Base-by-base conservation (phyloP, 53 echinoderm and acorn worm genomes). In the Temnopleurus reevesii region DNA sequence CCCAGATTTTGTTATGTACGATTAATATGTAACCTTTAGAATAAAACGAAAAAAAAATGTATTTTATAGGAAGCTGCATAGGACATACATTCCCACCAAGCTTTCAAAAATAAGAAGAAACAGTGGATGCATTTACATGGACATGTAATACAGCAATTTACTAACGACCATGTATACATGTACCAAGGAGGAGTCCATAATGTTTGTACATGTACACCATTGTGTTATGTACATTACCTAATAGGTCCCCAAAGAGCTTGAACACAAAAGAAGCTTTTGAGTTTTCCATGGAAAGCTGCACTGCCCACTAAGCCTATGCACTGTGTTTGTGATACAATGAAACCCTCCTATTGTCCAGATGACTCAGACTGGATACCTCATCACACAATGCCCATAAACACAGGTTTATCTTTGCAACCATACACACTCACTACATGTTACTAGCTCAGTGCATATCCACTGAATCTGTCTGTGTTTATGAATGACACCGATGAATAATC, bases 241-340 rank as follows among this genome's bases (percentile, higher is more conserved):
- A 71, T 38, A 38, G 41, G 36, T 71, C 71, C 41, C 71, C 8
- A 31, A 4, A 8, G 23, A 38, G 38, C n/a, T 38, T n/a, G 15
- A 63, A 71, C 71, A 71, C 30, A 41, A 71, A 38, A 41, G 71
- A 41, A 21, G 36, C 33, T 33, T 31, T 63, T 41, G 19, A 41
- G 41, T 65, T 33, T 65, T 65, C 36, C 35, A 35, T 65, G 29
- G 35, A 65, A 17, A n/a, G 65, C 4, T 12, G 18, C 35, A 65
- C 2, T n/a, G 15, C 71, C 26, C 56, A 56, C 56, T 56, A 18
- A 38, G 71, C 71, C 41, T 71, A 21, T n/a, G n/a, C 21, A 71
- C 9, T 71, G 71, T 71, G 71, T 38, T n/a, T n/a, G 71, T 41
- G n/a, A 38, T 71, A 38, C 71, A 36, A 71, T 71, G 43, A 21